Percentiles rank a stretch among this genome's conserved stretches.
phyloP scores from a whole-genome alignment of 2,888 invertebrate species.

The Hartigia nigra region DNA sequence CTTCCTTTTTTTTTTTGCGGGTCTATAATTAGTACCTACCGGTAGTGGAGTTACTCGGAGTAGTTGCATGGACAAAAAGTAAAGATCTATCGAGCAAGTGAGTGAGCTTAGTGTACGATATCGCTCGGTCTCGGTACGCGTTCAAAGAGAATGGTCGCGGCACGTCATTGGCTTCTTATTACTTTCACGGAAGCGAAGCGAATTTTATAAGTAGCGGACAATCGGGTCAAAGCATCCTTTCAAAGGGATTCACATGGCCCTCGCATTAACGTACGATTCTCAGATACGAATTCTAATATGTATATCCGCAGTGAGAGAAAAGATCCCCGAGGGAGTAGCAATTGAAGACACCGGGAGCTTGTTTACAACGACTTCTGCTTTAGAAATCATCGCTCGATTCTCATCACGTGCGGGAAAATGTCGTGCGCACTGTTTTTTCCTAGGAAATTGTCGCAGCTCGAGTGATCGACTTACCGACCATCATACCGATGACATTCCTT shows the following conservation, averaged over 20 bases:
- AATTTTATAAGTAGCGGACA: not conserved
- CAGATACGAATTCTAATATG: not conserved
- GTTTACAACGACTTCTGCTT: slow-evolving; percentile 29
- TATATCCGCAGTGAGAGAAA: not conserved
- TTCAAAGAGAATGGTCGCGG: not conserved
- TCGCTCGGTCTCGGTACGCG: not conserved
- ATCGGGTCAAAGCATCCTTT: not conserved
- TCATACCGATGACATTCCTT: slow-evolving; percentile 48
- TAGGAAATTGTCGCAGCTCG: slow-evolving; percentile 46
- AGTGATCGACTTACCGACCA: slow-evolving; percentile 42
- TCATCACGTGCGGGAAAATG: slow-evolving; percentile 50
- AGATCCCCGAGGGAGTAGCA: not conserved
- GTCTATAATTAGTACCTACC: not conserved
- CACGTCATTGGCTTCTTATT: not conserved
- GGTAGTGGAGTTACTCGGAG: not conserved
- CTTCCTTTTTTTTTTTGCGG: not conserved
- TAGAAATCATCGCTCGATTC: slow-evolving; percentile 42
- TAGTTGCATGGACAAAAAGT: not conserved
- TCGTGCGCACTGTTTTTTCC: slow-evolving; percentile 39
- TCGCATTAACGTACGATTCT: not conserved
- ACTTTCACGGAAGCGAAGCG: not conserved
- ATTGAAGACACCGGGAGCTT: not conserved
- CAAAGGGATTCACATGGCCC: not conserved
- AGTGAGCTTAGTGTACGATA: not conserved
- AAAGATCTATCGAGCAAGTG: not conserved